Evolutionary conservation across 2,797 vertebrate genomes (phyloP), one percentile per base, ranked within the genome.

Genomic region (Eupleurogrammus muticus): DNA sequence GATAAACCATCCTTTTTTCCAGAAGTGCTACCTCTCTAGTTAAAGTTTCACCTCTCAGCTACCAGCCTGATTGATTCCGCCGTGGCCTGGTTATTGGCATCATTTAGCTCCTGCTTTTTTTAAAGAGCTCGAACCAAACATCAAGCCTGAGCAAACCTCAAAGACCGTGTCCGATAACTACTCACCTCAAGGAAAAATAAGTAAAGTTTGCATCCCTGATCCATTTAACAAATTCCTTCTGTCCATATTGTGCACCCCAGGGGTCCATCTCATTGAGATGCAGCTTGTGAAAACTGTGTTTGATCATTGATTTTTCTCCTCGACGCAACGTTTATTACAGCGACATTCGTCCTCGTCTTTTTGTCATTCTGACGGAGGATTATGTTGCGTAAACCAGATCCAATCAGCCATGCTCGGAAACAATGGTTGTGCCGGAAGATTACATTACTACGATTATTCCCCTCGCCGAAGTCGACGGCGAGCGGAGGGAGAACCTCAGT

Each of bases 91-190:
- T 61, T 28, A 57, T 62, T 69, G 57, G 81, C 59, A 72, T 86
- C 44, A 72, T 79, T 80, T 72, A 54, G 21, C 61, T 62, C 80
- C 72, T 74, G 57, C 78, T 77, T 83, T 85, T 73, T 82, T 63
- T 76, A 67, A 79, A 80, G 55, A 72, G 66, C 79, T 80, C 56
- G 53, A 74, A 81, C 58, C 51, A 49, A 34, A 75, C 77, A 85
- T 89, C 72, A 75, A 76, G 77, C 40, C 48, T 54, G 40, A 81
- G 40, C 59, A 38, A 80, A 79, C 86, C 80, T 84, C 68, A 83
- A 79, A 89, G 66, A 52, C 48, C 36, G 54, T 34, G 19, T 83
- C 65, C 55, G 57, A 13, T 63, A 60, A 73, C 67, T 63, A 67
- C 72, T 75, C 79, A 80, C 70, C 63, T 32, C 17, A 23, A 9